Percentiles rank a stretch among this genome's conserved stretches.
Conservation (phyloP, 2,113 vertebrate species). For the Malurus melanocephalus region DNA sequence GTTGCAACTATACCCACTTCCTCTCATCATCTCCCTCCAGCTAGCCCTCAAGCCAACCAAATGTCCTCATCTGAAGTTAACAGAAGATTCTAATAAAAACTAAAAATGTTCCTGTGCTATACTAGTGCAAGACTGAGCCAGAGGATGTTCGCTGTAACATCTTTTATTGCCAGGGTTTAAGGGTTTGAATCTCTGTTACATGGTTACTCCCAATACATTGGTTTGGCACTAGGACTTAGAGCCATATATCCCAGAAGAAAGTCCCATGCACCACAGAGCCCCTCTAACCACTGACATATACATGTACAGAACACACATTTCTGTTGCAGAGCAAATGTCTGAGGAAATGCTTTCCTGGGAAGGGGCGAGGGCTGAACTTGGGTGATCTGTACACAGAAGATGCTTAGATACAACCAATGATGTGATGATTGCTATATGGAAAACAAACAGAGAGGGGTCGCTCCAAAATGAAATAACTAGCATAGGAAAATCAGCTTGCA, state of each 20-base stretch:
- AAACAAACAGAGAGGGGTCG: background rate
- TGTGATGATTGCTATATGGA: background rate
- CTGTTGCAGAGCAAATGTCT: background rate
- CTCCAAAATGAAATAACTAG: background rate
- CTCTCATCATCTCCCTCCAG: conserved; percentile 6
- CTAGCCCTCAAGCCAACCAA: conserved; percentile 8
- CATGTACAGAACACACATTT: background rate
- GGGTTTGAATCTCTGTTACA: background rate
- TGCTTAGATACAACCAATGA: background rate
- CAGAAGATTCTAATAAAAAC: conserved; percentile 39
- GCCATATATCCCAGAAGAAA: background rate
- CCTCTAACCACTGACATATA: background rate
- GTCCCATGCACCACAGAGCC: background rate
- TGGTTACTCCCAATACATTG: background rate
- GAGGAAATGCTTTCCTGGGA: background rate
- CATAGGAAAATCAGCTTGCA: background rate
- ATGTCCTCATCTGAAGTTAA: conserved; percentile 6
- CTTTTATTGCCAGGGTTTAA: background rate
- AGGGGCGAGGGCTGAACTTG: background rate
- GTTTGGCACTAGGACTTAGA: background rate
- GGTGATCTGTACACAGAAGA: background rate
- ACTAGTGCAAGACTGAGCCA: background rate
- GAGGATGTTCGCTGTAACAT: background rate
- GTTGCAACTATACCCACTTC: conserved; percentile 30
- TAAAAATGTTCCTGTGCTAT: background rate